Evolutionary conservation across 2,888 invertebrate species (phyloP), one percentile per base, ranked within the genome.

Genomic region (Lamellibrachia satsuma): DNA sequence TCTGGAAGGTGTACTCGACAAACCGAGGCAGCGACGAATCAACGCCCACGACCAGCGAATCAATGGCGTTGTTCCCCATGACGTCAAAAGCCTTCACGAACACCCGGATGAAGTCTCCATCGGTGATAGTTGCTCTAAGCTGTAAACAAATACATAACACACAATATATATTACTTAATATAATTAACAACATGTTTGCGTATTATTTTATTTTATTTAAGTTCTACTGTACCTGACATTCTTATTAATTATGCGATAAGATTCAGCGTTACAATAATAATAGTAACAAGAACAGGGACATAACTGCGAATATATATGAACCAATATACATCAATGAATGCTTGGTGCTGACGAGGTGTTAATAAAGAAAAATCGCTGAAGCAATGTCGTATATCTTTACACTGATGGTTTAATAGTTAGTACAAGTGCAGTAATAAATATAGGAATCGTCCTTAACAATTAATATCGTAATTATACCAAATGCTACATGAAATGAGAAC

Each of bases 1-100:
- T 75, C 22, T 75, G 6, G 4, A 75, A 75, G 15, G 15, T 15
- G 75, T 75, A n/a, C 75, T 75, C 22, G 6, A 75, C 75, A 75
- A 75, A 75, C 22, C 75, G 75, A 3, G 75, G 75, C 11, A 22
- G 75, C 15, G 22, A 22, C 75, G 75, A 75, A 22, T 75, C 75
- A 75, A 75, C 75, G n/a, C 75, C 75, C 15, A 75, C 75, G 75
- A 75, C 75, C 75, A 75, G 75, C 75, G 75, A 22, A 75, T 75
- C 75, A 75, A 7, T 75, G 75, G 75, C 75, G 75, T 75, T 75
- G n/a, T 75, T 75, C 7, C 75, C 6, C 75, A 75, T 75, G 22
- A 75, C 75, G 75, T 75, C 75, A 75, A 15, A 22, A 11, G 75
- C 75, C n/a, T 6, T 22, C 22, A 75, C 75, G 75, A 75, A 75